Conservation (phyloP, 1,140 invertebrate species). For the Chelonus insularis region DNA sequence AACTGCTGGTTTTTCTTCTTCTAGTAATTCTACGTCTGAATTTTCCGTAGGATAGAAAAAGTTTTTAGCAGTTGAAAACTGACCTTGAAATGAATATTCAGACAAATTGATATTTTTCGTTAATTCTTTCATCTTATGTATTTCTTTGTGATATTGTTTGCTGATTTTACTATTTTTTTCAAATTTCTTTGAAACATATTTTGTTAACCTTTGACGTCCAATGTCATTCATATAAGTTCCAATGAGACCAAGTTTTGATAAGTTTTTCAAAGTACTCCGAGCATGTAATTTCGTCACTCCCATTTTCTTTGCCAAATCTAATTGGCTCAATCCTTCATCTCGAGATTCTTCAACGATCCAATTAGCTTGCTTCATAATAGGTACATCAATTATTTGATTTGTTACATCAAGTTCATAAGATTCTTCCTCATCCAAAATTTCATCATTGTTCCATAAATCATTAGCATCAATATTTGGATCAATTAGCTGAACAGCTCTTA, state of each 20-base stretch:
- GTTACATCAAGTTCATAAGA: slow-evolving; percentile 52
- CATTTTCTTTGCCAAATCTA: slow-evolving; percentile 48
- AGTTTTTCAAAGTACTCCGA: slow-evolving; percentile 57
- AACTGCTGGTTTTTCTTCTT: background rate
- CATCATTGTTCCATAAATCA: slow-evolving; percentile 57
- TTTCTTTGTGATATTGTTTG: slow-evolving; percentile 52
- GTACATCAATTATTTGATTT: slow-evolving; percentile 47
- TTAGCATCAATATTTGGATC: slow-evolving; percentile 58
- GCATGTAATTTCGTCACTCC: slow-evolving; percentile 61
- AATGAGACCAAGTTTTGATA: slow-evolving; percentile 56
- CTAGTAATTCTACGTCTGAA: background rate
- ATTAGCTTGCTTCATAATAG: slow-evolving; percentile 60
- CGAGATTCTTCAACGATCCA: slow-evolving; percentile 53
- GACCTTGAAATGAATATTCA: background rate
- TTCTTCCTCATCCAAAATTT: slow-evolving; percentile 61
- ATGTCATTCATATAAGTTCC: slow-evolving; percentile 61
- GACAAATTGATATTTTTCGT: slow-evolving; percentile 23
- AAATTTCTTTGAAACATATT: slow-evolving; percentile 53
- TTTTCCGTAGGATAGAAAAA: background rate
- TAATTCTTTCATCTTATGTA: slow-evolving; percentile 53
- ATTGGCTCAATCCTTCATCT: slow-evolving; percentile 59
- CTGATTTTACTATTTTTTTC: slow-evolving; percentile 47
- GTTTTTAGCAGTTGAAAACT: background rate
- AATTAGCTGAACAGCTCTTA: slow-evolving; percentile 61
- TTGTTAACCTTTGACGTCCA: slow-evolving; percentile 61